A percentile compares a stretch with the other conserved stretches of the same genome.
These are phyloP conservation scores for Diglossa cyanea DNA, from an alignment of 2,797 vertebrate species.

Conservation along the genomic window DNA sequence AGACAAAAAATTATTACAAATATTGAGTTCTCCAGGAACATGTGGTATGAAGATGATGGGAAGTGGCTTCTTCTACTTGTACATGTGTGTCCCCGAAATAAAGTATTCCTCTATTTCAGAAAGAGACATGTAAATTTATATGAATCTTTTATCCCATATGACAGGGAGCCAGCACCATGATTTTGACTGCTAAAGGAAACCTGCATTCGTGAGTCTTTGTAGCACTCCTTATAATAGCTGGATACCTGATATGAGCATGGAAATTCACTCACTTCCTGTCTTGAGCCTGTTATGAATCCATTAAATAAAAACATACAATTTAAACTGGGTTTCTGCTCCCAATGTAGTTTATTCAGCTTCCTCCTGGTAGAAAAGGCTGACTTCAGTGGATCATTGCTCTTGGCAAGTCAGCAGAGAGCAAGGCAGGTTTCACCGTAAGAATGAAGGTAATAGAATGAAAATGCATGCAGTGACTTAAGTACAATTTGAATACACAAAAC, in stretches of 20 bases:
- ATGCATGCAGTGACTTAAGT: background rate
- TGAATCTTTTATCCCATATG: background rate
- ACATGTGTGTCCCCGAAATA: background rate
- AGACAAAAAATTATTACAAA: background rate
- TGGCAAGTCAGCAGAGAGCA: background rate
- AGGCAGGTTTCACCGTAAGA: background rate
- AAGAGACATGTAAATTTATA: background rate
- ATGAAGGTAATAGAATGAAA: background rate
- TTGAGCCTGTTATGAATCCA: background rate
- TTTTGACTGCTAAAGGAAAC: background rate
- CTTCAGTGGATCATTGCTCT: background rate
- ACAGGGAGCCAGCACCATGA: background rate
- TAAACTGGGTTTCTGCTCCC: background rate
- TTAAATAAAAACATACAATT: background rate
- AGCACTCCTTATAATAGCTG: background rate
- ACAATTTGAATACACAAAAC: background rate
- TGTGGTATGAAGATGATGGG: background rate
- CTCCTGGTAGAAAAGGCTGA: background rate
- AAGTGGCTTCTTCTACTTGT: background rate
- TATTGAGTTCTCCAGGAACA: background rate
- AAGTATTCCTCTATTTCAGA: background rate
- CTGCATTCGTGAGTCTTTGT: background rate
- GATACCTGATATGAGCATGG: background rate
- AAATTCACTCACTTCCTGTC: background rate
- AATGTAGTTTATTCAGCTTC: background rate